Evolutionary conservation across 2,888 invertebrate species (phyloP).

Genomic region (Himalopsyche japonica): DNA sequence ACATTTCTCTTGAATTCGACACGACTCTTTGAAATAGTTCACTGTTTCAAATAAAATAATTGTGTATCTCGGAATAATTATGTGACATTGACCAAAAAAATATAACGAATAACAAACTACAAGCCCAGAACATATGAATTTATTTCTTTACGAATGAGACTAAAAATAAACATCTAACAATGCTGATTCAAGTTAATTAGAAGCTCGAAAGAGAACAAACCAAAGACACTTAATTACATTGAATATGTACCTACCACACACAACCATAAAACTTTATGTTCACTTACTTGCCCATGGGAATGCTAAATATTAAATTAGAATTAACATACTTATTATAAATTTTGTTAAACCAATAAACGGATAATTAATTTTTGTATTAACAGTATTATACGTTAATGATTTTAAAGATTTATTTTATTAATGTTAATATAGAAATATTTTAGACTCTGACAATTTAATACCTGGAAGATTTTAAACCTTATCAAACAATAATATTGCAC

Average conservation of each 20-base stretch:
- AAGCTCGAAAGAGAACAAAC: neutral
- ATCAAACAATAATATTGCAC: too few species aligned
- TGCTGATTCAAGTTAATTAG: neutral
- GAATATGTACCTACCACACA: neutral
- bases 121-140: neutral
- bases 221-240: neutral
- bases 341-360: too few species aligned
- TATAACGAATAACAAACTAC: neutral
- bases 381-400: too few species aligned
- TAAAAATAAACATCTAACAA: neutral
- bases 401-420: too few species aligned
- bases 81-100: neutral
- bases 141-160: neutral
- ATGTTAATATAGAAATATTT: too few species aligned
- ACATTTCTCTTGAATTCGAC: neutral
- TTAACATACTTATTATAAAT: neutral
- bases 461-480: too few species aligned
- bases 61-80: neutral
- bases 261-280: neutral
- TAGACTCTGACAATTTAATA: too few species aligned
- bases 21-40: neutral
- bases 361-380: too few species aligned
- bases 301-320: neutral
- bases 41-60: neutral
- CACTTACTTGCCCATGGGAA: conserved; percentile 1